A percentile compares a stretch with the other conserved stretches of the same genome.
Evolutionary conservation across 2,797 vertebrate genomes (phyloP).

Genomic region (Bufotes viridis): DNA sequence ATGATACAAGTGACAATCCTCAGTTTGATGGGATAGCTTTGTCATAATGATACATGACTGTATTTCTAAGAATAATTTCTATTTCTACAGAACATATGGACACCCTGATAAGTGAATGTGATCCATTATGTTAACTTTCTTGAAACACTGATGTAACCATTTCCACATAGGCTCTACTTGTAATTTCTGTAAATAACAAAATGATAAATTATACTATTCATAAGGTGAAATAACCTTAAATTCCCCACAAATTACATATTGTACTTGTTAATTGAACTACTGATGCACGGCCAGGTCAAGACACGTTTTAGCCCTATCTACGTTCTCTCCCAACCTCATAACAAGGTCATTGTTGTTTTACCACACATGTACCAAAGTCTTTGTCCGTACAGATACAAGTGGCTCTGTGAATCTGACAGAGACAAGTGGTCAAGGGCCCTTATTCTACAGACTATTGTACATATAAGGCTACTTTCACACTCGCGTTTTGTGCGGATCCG

Average conservation of each 20-base stretch:
- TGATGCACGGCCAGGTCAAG: not conserved
- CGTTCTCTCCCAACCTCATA: not conserved
- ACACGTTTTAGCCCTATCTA: not conserved
- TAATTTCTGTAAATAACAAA: not conserved
- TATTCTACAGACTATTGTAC: not conserved
- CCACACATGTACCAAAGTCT: not conserved
- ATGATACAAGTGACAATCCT: conserved; percentile 16
- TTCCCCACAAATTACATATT: not conserved
- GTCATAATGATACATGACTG: conserved; percentile 24
- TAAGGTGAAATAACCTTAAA: not conserved
- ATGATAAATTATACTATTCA: conserved; percentile 5
- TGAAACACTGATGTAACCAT: not conserved
- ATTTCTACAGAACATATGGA: conserved; percentile 13
- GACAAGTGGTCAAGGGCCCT: not conserved
- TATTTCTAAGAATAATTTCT: conserved; percentile 12
- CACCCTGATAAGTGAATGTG: not conserved
- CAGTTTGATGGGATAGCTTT: conserved; percentile 5
- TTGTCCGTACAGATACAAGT: no score
- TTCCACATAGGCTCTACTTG: not conserved
- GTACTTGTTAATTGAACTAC: not conserved
- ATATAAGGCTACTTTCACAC: no score
- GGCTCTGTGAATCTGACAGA: not conserved
- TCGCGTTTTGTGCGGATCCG: no score
- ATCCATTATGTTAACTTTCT: not conserved
- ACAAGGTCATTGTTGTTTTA: not conserved